A percentile compares a stretch with the other conserved stretches of the same genome.
Conservation (phyloP, 2,113 vertebrate genomes). For the Bothrops jararaca region DNA sequence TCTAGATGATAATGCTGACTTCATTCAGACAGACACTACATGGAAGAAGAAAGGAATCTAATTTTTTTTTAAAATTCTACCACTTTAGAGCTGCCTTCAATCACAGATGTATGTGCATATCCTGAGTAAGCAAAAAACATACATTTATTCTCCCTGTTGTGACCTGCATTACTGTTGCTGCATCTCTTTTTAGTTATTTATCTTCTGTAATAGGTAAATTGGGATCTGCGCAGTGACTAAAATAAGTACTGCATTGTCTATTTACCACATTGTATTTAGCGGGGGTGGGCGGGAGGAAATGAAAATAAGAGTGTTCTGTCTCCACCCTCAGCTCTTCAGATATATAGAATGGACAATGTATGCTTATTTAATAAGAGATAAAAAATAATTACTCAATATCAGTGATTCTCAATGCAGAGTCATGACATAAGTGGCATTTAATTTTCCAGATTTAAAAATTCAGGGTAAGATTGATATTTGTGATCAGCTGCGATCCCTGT, state of each 20-base stretch:
- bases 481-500: background rate
- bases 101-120: too few relatives aligned
- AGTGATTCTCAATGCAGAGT: too few relatives aligned
- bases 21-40: background rate
- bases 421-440: background rate
- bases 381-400: too few relatives aligned
- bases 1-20: background rate
- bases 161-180: too few relatives aligned
- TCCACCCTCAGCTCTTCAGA: background rate
- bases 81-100: background rate
- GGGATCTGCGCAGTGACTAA: too few relatives aligned
- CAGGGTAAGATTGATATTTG: background rate
- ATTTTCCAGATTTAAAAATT: background rate
- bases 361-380: too few relatives aligned
- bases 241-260: background rate
- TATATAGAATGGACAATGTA: too few relatives aligned
- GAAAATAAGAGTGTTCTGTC: background rate
- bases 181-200: too few relatives aligned
- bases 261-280: background rate
- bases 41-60: background rate
- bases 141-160: too few relatives aligned
- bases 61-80: background rate
- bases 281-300: background rate
- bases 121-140: too few relatives aligned
- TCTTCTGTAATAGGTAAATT: too few relatives aligned